phyloP scores from a whole-genome alignment of 2,888 invertebrate genomes.

The Meiosimyza platycephala region DNA sequence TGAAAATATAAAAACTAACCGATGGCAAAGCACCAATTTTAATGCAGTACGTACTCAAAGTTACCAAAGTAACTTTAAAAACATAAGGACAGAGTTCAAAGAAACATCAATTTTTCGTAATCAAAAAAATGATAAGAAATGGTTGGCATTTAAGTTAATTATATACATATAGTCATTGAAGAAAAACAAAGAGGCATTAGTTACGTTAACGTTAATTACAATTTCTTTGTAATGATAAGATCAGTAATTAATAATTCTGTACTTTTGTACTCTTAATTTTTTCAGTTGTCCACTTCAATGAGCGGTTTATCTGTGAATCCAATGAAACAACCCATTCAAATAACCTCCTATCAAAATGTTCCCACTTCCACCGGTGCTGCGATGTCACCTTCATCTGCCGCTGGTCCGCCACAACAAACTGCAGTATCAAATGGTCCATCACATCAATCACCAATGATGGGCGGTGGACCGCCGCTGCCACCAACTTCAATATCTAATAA shows the following conservation, averaged over 20 bases:
- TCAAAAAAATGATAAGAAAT: too few relatives aligned
- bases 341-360: conserved; percentile 34
- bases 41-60: too few relatives aligned
- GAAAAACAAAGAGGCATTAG: too few relatives aligned
- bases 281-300: conserved; percentile 61
- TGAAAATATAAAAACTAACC: too few relatives aligned
- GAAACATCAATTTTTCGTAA: too few relatives aligned
- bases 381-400: conserved; percentile 40
- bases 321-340: conserved; percentile 49
- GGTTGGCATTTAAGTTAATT: too few relatives aligned
- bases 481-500: conserved; percentile 24
- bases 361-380: conserved; percentile 39
- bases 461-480: conserved; percentile 40
- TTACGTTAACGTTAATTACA: too few relatives aligned
- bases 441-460: conserved; percentile 44
- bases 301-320: conserved; percentile 60
- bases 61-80: too few relatives aligned
- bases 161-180: too few relatives aligned
- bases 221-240: too few relatives aligned
- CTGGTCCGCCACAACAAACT: conserved; percentile 36
- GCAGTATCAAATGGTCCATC: conserved; percentile 37
- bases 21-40: too few relatives aligned
- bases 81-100: too few relatives aligned
- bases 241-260: not conserved
- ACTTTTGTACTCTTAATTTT: not conserved